Evolutionary conservation across 2,797 vertebrate species (phyloP), one percentile per base, ranked within the genome.

Genomic region (Tragopan temminckii): DNA sequence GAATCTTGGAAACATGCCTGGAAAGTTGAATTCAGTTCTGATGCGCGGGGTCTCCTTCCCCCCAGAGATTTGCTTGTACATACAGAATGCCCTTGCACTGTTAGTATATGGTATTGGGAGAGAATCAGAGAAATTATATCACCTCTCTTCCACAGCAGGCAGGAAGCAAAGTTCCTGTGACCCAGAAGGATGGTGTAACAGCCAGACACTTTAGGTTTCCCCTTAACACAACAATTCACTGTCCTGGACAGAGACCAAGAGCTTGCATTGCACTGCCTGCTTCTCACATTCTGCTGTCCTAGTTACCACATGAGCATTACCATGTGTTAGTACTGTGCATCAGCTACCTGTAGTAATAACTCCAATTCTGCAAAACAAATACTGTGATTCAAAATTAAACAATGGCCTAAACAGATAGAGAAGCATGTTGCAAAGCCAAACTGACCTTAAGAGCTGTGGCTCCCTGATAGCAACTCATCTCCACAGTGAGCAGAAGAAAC

Each of bases 1-100:
- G 33, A 80, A 71, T 62, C 87, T 40, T 88, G 90, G 93, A 95
- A 93, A 62, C 38, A 80, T 33, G 93, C 95, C 92, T 80, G 72
- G 79, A 70, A 94, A 85, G 89, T 63, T 72, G 42, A 94, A 80
- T 66, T 15, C 7, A 5, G 50, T 40, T 74, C 58, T 63, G 38
- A 55, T 64, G 50, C 7, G 33, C 67, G 27, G 57, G 58, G 46
- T 80, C 35, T 80, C 66, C 78, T 50, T 88, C 31, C 50, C 50
- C 33, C 38, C 2, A 1, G 50, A 62, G 62, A 53, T 63, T 62
- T 71, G 20, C 48, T 71, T 25, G 35, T 31, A 29, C 13, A 13
- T n/a, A 33, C 58, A 55, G 9, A 75, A 78, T 80, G 68, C 36
- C 66, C 50, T 52, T 11, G 36, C 17, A 8, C 42, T 25, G 35